Base-by-base conservation (phyloP, 2,888 invertebrate genomes). In the Orchestes rusci region DNA sequence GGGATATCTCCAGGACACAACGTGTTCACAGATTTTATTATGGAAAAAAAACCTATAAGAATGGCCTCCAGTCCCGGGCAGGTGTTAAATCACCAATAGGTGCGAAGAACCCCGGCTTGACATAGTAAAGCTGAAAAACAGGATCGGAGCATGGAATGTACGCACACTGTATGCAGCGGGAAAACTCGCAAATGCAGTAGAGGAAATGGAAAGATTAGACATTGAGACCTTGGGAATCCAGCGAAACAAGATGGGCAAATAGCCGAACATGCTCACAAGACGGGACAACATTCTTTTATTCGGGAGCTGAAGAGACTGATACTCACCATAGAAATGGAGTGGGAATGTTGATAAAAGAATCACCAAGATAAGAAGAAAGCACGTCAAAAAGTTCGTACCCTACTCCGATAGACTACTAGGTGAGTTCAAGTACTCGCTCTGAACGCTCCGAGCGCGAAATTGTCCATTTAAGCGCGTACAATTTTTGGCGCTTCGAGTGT, bases 31-130 rank as follows among this genome's bases (percentile, higher is more conserved):
- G 13, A 23, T 8, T 8, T 23, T 8, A 23, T 23, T 23, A 23
- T 23, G 27, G 27, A 23, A 8, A 23, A 16, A 16, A 7, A 7
- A 18, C 19, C 35, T 7, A 35, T 4, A 35, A 35, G 17, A 35
- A 18, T 17, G 18, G 20, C 35, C 3, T 35, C 3, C 3, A 35
- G 20, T 12, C 35, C 18, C 20, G 12, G 35, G 18, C 7, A 35
- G 20, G 18, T 35, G 35, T 35, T 35, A 35, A 32, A 13, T 32
- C 33, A 32, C 33, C 33, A 32, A 16, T n/a, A n/a, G n/a, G n/a
- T n/a, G n/a, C n/a, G n/a, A n/a, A n/a, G n/a, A n/a, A n/a, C n/a
- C n/a, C n/a, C n/a, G n/a, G n/a, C n/a, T n/a, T n/a, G n/a, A n/a
- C n/a, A n/a, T n/a, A n/a, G n/a, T n/a, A 32, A 32, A 32, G 33